phyloP scores from a whole-genome alignment of 1,140 invertebrate genomes.

The Dufourea novaeangliae region DNA sequence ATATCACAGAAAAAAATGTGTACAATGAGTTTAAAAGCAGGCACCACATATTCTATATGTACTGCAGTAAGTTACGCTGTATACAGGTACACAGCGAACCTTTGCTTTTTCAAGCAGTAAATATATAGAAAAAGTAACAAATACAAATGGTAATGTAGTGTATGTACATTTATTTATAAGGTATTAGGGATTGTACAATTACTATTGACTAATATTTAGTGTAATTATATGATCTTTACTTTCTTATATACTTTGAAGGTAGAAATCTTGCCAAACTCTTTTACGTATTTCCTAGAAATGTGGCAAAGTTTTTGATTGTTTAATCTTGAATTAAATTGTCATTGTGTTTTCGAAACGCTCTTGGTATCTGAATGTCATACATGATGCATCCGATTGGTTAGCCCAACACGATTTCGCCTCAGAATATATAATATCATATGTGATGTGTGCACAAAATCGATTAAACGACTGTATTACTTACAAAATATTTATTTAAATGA shows the following conservation, averaged over 20 bases:
- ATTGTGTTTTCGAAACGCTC: not conserved
- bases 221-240: conserved; percentile 47
- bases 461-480: conserved; percentile 32
- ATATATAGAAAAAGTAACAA: conserved; percentile 12
- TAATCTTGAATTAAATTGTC: conserved; percentile 10
- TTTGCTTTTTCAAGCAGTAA: conserved; percentile 23
- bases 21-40: not conserved
- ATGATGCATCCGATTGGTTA: not conserved
- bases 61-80: conserved; percentile 5
- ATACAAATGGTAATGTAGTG: conserved; percentile 8
- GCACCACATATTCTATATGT: conserved; percentile 7
- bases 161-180: conserved; percentile 46
- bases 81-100: not conserved
- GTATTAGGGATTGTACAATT: conserved; percentile 47
- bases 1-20: not conserved
- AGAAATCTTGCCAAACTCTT: conserved; percentile 45
- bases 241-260: conserved; percentile 33
- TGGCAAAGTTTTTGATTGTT: conserved; percentile 8
- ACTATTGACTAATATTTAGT: conserved; percentile 35
- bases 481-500: conserved; percentile 62
- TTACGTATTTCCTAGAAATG: conserved; percentile 1
- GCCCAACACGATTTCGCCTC: not conserved
- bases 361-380: not conserved
- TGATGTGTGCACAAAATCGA: conserved; percentile 5
- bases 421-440: not conserved